Base-by-base conservation (phyloP, 92 coral and sea anemone species). In the Porites lobata region DNA sequence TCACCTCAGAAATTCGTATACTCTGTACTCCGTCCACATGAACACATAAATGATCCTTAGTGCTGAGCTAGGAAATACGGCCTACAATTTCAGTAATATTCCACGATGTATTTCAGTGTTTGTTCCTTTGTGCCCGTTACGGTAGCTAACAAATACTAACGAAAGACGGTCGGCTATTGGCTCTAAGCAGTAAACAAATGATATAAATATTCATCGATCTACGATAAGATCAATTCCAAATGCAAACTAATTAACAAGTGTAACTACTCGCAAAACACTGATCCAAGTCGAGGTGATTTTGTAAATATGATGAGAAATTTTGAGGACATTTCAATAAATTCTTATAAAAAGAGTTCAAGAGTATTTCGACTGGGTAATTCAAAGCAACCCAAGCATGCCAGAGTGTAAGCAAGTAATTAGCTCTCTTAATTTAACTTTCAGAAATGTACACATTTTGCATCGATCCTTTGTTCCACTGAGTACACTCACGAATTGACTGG, bases 101-200 rank as follows among this genome's bases (percentile, higher is more conserved):
- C 85, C 78, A 52, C 83, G 51, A 24, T 80, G 51, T 62, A 69
- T 43, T 78, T 88, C 86, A 21, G 9, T 82, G 85, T 87, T 86
- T 91, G 65, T 38, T 79, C 76, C 19, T 50, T 78, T 65, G 71
- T 90, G 57, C 56, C 64, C 88, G 94, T 22, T 22, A 22, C 24
- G 24, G 24, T 87, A 82, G 89, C 91, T 82, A 91, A 91, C 94
- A 87, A 87, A 87, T 77, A 87, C 59, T 17, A 20, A 15, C 54
- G 2, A 62, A 22, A 53, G 54, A 26, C 68, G 15, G 71, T 52
- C 71, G 29, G 57, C 65, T 59, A 91, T 91, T 91, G 94, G 94
- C 74, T 67, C 47, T 53, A 32, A 17, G 12, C 38, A 47, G 80
- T 89, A 83, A 89, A 89, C 84, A 89, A 72, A 63, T 65, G 65